phyloP scores from a whole-genome alignment of 2,888 invertebrate species.

The Teleogryllus oceanicus region DNA sequence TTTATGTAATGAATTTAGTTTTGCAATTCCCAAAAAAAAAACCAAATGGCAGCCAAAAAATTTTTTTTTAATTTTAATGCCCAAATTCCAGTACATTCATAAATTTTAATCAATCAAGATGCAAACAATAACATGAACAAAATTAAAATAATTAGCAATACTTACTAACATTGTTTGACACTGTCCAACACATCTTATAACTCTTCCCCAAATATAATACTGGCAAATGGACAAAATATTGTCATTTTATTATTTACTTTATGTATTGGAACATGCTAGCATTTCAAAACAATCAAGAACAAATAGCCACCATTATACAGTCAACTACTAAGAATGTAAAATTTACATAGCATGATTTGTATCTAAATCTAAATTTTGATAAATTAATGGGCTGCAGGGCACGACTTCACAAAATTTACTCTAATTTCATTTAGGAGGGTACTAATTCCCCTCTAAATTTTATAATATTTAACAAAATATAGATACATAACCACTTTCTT shows the following conservation, averaged over 20 bases:
- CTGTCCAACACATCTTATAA: slow-evolving; percentile 28
- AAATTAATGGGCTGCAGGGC: neutral
- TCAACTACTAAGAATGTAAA: slow-evolving; percentile 4
- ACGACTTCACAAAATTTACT: slow-evolving; percentile 8
- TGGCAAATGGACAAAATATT: slow-evolving; percentile 22
- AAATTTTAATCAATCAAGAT: neutral
- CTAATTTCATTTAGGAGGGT: neutral
- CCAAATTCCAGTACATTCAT: neutral
- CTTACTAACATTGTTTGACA: neutral
- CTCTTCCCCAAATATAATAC: slow-evolving; percentile 33
- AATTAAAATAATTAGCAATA: neutral
- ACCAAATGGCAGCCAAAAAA: too few species aligned
- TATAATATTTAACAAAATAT: slow-evolving; percentile 33
- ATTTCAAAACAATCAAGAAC: neutral
- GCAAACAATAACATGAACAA: slow-evolving; percentile 22
- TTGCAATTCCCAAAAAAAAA: too few species aligned
- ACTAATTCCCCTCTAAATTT: neutral
- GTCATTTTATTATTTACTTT: neutral
- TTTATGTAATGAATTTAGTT: too few species aligned
- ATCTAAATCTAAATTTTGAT: neutral
- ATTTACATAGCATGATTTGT: neutral
- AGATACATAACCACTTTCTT: slow-evolving; percentile 32
- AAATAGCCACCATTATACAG: neutral
- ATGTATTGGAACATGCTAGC: neutral
- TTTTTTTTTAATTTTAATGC: too few species aligned